Base-by-base conservation (phyloP, 2,888 invertebrate genomes). In the Orthosia cruda region DNA sequence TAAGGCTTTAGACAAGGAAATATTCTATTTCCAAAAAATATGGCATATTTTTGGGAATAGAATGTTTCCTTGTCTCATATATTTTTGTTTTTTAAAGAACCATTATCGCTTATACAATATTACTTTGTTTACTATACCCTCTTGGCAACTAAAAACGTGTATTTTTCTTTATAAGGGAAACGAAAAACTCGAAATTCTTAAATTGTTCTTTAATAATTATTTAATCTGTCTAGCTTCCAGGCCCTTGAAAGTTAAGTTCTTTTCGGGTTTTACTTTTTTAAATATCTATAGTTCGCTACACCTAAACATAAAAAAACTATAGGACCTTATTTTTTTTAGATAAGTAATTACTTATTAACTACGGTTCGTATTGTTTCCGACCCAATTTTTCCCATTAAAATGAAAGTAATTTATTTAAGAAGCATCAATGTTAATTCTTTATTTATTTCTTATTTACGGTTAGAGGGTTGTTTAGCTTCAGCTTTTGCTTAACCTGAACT, bases 401-500 rank as follows among this genome's bases (percentile, higher is more conserved):
- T 32, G 11, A 20, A 49, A 50, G 0, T 15, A 18, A 23, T n/a
- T 47, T 23, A 23, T 23, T 2, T 11, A 32, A 32, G 32, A 15
- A 73, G n/a, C n/a, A 40, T 49, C 16, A 23, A 45, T 54, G 2
- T 54, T 23, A 61, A 52, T 74, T 23, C 7, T 26, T 62, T 20
- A 65, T 70, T 20, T 40, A 47, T 62, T 7, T 49, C 54, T 52
- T 49, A 55, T 23, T 26, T 23, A n/a, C 32, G 18, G 45, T 20
- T 32, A 32, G 7, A 32, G 7, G 32, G 1, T 50, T 23, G n/a
- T 66, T 57, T 40, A 69, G n/a, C 32, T 54, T 26, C 7, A 32
- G 32, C 32, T 26, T 61, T 68, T 62, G 50, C 64, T 67, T 40
- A 58, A 47, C n/a, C 49, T 66, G 59, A 32, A 47, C 71, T 32